phyloP scores from a whole-genome alignment of 1,140 invertebrate genomes.

The Pinna nobilis region DNA sequence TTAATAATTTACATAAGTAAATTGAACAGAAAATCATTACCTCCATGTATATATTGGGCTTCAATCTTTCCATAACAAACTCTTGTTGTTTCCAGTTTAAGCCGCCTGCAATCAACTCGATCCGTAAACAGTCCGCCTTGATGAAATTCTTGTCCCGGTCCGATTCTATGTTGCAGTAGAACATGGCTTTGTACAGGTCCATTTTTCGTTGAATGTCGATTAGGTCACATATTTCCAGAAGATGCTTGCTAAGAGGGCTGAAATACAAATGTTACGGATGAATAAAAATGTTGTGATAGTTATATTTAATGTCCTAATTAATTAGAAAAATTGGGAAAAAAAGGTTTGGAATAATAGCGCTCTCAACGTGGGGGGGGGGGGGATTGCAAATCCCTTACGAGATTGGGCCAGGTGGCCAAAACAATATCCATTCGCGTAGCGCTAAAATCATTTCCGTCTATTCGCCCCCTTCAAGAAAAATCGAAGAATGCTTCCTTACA shows the following conservation, averaged over 20 bases:
- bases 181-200: conserved; percentile 68
- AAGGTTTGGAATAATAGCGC: too few species aligned
- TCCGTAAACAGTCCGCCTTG: conserved; percentile 62
- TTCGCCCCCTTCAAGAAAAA: too few species aligned
- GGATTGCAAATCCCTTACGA: too few species aligned
- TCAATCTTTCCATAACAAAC: conserved; percentile 63
- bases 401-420: too few species aligned
- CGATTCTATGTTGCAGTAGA: conserved; percentile 65
- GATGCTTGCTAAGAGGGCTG: conserved; percentile 64
- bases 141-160: conserved; percentile 66
- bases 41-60: conserved; percentile 64
- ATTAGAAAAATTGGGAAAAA: too few species aligned
- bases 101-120: conserved; percentile 70
- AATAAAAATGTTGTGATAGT: too few species aligned
- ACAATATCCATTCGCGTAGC: too few species aligned
- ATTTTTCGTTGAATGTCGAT: conserved; percentile 70
- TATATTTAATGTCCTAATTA: too few species aligned
- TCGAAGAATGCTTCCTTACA: too few species aligned
- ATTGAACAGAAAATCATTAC: conserved; percentile 36
- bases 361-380: too few species aligned
- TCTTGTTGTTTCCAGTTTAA: conserved; percentile 70
- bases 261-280: conserved; percentile 26
- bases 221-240: conserved; percentile 66
- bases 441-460: too few species aligned
- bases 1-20: neutral